Conservation (phyloP, 2,113 vertebrate species). For the Sapayoa aenigma region DNA sequence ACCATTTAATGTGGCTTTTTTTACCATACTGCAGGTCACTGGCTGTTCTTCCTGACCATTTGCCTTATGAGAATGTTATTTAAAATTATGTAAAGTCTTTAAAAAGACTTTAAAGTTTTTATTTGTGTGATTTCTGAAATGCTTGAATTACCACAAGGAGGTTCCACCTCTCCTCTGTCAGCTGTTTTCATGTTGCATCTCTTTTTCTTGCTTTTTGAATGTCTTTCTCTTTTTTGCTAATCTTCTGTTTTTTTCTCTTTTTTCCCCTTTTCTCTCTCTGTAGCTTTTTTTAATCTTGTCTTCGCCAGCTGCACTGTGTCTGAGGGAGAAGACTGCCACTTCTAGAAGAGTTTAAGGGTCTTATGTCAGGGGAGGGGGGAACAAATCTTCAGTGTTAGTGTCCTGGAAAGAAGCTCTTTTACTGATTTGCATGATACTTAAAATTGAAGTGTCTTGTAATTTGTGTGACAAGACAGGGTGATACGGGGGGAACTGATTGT, state of each 20-base stretch:
- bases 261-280: conserved; percentile 74
- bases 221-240: conserved; percentile 70
- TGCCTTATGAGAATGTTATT: conserved; percentile 23
- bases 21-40: not conserved
- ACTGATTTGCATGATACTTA: conserved; percentile 75
- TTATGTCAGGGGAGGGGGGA: conserved; percentile 65
- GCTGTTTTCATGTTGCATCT: conserved; percentile 19
- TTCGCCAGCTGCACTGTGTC: conserved; percentile 83
- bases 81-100: not conserved
- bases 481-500: not conserved
- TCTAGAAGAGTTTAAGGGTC: conserved; percentile 87
- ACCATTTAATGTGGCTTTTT: not conserved
- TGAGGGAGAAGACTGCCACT: conserved; percentile 92
- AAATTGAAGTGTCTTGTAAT: conserved; percentile 69
- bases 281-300: conserved; percentile 99
- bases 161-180: conserved; percentile 26
- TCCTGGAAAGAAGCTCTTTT: conserved; percentile 71
- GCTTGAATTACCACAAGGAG: not conserved
- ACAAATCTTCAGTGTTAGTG: conserved; percentile 68
- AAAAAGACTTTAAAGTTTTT: not conserved
- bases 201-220: conserved; percentile 55
- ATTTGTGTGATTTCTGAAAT: conserved; percentile 43
- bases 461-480: conserved; percentile 65
- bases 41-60: conserved; percentile 4
- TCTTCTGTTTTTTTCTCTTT: conserved; percentile 66